Evolutionary conservation across 1,140 invertebrate genomes (phyloP), one percentile per base, ranked within the genome.

Genomic region (Acromyrmex echinatior): DNA sequence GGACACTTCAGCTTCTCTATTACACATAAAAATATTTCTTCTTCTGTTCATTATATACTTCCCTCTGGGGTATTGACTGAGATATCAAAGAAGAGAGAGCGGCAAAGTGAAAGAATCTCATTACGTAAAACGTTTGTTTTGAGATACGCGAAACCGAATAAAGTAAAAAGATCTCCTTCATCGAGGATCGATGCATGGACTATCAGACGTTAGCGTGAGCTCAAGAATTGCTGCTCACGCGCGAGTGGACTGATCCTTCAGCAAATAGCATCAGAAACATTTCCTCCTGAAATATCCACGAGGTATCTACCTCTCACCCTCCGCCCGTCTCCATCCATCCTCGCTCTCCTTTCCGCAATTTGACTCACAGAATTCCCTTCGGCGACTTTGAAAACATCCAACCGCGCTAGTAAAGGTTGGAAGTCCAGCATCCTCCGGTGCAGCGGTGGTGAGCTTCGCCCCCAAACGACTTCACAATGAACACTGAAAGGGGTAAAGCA

Each of bases 401-500:
- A 53, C 70, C 45, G 70, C 56, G 18, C 18, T 31, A 63, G 56
- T 51, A 84, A 76, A 84, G 80, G 70, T 73, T 84, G 58, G 45
- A 84, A 84, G 80, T 84, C 80, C 68, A 28, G 35, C 63, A 70
- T 84, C 28, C 58, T 76, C 68, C 25, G 9, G 39, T 45, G 39
- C 39, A 45, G 9, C 60, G 70, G 80, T 73, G 53, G 80, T 14
- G 68, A 74, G 53, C 14, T 58, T 76, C 80, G 49, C 14, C 35
- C 56, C 70, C 56, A 76, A 84, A 84, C 68, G 70, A 84, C 56
- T 84, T 84, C 70, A 84, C 80, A 84, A 84, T 84, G 80, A 84
- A 84, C 80, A 51, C 18, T 56, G 58, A 14, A 91, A 91, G 81
- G 81, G 66, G 87, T 80, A 68, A 85, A 91, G 91, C 87, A 88